Evolutionary conservation across 2,888 invertebrate species (phyloP), one percentile per base, ranked within the genome.

Genomic region (Elegia similella): DNA sequence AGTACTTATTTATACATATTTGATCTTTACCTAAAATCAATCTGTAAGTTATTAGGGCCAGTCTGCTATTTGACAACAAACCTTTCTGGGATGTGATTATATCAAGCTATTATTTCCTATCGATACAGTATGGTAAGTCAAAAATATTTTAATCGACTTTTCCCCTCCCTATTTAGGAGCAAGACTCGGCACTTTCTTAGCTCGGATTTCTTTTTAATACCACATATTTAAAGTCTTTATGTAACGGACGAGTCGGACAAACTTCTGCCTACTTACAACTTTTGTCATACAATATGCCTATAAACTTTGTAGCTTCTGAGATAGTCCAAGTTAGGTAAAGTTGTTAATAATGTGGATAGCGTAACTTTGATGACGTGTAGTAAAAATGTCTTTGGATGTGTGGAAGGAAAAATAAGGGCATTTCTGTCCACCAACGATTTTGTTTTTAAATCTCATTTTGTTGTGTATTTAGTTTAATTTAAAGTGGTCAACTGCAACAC

Each of bases 201-300:
- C 75, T 73, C 75, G 80, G 84, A 90, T 88, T 86, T 88, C 83
- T 89, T 90, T 89, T 90, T 88, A 90, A 90, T 88, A 87, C 85
- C 82, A 78, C 77, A 84, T 83, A 84, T 88, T 88, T 89, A 88
- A 88, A 88, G 78, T 85, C 77, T 68, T 76, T 75, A 78, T 74
- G 73, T 74, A 67, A 66, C 66, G 66, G 65, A 66, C 68, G 75
- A 81, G 75, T 66, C 69, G 64, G 69, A 70, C 73, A 73, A 82
- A 79, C 76, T 80, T 76, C 62, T 66, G 67, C 70, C 67, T 66
- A 70, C 69, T 67, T 70, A 70, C 69, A 57, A 55, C 54, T 50
- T 32, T 23, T 55, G 16, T 61, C 63, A 61, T 63, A 60, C 46
- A 46, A 23, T 23, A 46, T 46, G 48, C 48, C 48, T 48, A 48